Percentiles rank a stretch among this genome's conserved stretches.
phyloP scores from a whole-genome alignment of 2,113 vertebrate genomes.

The Trematocara variabile region DNA sequence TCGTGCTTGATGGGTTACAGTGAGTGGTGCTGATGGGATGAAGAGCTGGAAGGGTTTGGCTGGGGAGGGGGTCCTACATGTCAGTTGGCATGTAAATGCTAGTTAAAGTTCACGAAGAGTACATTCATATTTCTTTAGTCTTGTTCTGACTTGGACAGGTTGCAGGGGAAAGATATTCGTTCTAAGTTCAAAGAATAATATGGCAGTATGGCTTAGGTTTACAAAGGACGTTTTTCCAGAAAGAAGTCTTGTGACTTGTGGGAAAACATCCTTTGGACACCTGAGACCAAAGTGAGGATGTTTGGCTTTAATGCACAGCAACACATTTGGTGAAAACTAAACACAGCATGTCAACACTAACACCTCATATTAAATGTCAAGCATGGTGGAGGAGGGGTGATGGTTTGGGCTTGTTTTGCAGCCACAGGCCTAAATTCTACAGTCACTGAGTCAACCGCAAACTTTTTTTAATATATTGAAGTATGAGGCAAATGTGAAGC shows the following conservation, averaged over 20 bases:
- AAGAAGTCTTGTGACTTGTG: not conserved
- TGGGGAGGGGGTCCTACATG: not conserved
- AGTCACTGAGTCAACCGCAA: not conserved
- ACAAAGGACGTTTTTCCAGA: not conserved
- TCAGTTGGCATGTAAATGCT: not conserved
- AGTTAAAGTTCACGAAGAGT: not conserved
- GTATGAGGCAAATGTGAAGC: not conserved
- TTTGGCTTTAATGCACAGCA: not conserved
- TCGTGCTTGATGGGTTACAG: slow-evolving; percentile 30
- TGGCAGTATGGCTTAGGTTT: not conserved
- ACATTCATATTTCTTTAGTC: not conserved
- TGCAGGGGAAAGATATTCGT: not conserved
- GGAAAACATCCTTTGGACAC: not conserved
- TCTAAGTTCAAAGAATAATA: not conserved
- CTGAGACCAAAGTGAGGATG: not conserved
- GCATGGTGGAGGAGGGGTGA: not conserved
- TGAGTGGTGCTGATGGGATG: not conserved
- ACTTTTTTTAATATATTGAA: not conserved
- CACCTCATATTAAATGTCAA: not conserved
- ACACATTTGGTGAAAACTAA: not conserved
- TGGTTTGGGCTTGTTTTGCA: not conserved
- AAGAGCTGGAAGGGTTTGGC: not conserved
- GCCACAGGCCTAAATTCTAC: not conserved
- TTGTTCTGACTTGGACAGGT: not conserved
- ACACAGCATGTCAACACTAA: not conserved